Conservation (phyloP, 2,888 invertebrate genomes). For the Dynastes tityus region DNA sequence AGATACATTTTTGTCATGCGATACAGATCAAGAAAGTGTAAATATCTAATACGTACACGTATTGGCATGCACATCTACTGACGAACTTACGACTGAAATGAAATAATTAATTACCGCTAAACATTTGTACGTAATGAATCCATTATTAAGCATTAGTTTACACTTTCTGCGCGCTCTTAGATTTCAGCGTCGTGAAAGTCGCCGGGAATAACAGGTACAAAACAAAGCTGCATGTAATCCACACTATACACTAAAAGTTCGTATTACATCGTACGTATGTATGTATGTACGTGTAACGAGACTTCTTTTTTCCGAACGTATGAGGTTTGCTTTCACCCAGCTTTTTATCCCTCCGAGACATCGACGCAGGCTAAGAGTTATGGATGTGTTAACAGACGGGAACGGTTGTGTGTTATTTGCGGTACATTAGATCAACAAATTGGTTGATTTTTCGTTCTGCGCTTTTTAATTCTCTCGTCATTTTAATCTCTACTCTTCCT, state of each 20-base stretch:
- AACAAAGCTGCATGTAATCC: slow-evolving; percentile 45
- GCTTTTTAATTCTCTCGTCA: slow-evolving; percentile 5
- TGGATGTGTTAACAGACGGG: slow-evolving; percentile 9
- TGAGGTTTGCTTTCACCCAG: slow-evolving; percentile 37
- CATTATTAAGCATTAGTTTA: slow-evolving; percentile 47
- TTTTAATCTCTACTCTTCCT: slow-evolving; percentile 22
- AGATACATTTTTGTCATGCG: slow-evolving; percentile 16
- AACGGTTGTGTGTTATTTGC: slow-evolving; percentile 41
- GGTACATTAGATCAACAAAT: slow-evolving; percentile 42
- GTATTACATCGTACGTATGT: slow-evolving; percentile 35
- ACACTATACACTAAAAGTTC: slow-evolving; percentile 45
- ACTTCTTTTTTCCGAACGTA: slow-evolving; percentile 9
- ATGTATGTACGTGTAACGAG: neutral
- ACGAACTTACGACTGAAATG: slow-evolving; percentile 13
- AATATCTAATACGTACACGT: slow-evolving; percentile 4
- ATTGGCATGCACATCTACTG: neutral
- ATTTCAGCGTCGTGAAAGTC: slow-evolving; percentile 46
- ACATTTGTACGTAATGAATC: slow-evolving; percentile 40
- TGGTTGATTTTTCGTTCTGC: slow-evolving; percentile 15
- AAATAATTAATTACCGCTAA: slow-evolving; percentile 33
- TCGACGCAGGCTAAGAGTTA: slow-evolving; percentile 33
- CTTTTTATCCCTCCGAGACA: slow-evolving; percentile 40
- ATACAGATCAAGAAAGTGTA: slow-evolving; percentile 40
- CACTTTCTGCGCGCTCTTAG: slow-evolving; percentile 44
- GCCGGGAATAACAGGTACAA: slow-evolving; percentile 40